Conservation (phyloP, 2,113 vertebrate genomes). For the Chlorodrepanis virens region DNA sequence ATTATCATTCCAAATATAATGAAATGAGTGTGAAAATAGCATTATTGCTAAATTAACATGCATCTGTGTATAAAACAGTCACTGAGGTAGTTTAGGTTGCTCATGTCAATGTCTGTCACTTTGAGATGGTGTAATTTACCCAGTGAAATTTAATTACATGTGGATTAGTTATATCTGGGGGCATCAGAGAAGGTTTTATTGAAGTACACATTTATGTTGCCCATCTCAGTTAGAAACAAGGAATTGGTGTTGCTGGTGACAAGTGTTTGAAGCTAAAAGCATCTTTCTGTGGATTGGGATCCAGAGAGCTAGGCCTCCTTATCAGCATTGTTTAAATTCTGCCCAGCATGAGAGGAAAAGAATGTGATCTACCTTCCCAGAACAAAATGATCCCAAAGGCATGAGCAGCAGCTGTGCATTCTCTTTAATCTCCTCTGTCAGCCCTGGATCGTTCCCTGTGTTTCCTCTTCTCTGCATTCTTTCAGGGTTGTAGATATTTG, state of each 20-base stretch:
- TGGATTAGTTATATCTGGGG: background rate
- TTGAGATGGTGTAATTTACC: background rate
- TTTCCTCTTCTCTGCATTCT: background rate
- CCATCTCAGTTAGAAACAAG: background rate
- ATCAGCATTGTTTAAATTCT: background rate
- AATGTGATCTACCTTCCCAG: background rate
- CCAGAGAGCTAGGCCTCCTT: background rate
- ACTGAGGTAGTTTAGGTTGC: background rate
- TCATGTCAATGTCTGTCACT: background rate
- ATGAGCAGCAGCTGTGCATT: background rate
- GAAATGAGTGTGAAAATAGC: background rate
- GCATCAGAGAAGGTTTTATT: background rate
- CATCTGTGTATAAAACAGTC: background rate
- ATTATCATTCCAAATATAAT: background rate
- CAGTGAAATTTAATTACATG: background rate
- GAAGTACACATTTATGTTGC: background rate
- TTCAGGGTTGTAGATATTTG: background rate
- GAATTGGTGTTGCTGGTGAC: background rate
- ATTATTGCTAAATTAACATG: background rate
- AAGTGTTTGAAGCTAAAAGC: background rate
- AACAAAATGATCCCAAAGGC: background rate
- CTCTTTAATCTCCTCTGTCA: background rate
- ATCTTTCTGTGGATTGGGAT: background rate
- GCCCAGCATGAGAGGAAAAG: background rate
- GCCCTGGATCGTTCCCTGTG: background rate